Evolutionary conservation across 1,140 invertebrate species (phyloP).

Genomic region (Vanessa tameamea): DNA sequence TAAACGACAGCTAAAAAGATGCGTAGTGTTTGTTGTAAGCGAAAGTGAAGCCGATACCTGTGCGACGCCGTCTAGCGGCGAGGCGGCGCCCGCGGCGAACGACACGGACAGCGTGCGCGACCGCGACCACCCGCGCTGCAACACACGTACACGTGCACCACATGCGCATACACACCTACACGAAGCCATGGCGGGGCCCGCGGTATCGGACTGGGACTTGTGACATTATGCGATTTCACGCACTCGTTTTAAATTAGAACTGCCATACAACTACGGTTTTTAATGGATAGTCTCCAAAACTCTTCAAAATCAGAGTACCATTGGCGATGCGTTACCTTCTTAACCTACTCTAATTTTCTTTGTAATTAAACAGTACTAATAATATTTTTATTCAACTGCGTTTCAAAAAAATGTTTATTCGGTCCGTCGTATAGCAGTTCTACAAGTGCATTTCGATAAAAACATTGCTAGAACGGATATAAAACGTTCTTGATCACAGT

Average conservation of each 20-base stretch:
- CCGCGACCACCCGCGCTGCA: conserved; percentile 89
- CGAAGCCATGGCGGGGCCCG: conserved; percentile 5
- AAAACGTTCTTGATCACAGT: conserved; percentile 21
- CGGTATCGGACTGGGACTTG: background rate
- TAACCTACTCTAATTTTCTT: background rate
- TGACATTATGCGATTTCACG: background rate
- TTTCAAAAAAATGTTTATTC: too few relatives aligned
- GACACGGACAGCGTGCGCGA: conserved; percentile 94
- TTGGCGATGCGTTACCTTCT: too few relatives aligned
- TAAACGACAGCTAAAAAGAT: too few relatives aligned
- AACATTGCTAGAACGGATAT: conserved; percentile 27
- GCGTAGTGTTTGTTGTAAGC: too few relatives aligned
- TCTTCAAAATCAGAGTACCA: too few relatives aligned
- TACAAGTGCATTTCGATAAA: conserved; percentile 5
- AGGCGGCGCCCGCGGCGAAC: conserved; percentile 86
- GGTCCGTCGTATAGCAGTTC: background rate
- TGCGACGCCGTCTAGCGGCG: conserved; percentile 80
- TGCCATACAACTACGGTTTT: background rate
- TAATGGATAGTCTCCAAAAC: too few relatives aligned
- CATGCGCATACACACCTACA: conserved; percentile 14
- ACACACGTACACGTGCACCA: conserved; percentile 58
- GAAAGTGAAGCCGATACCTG: conserved; percentile 66
- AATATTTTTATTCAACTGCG: too few relatives aligned
- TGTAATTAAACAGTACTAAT: background rate
- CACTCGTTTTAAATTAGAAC: background rate